Evolutionary conservation across 2,888 invertebrate species (phyloP).

Genomic region (Rotaria magnacalcarata): DNA sequence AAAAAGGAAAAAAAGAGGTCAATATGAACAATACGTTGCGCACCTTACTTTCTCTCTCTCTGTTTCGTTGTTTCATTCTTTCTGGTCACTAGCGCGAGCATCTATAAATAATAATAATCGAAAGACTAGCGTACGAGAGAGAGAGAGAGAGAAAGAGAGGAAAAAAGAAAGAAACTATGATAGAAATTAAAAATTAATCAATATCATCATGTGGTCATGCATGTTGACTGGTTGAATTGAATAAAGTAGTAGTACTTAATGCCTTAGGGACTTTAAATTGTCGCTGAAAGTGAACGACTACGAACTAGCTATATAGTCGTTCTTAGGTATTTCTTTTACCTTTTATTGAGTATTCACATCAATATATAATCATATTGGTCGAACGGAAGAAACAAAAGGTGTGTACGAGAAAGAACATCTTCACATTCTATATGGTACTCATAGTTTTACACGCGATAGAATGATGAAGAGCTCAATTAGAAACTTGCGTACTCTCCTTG

Average conservation of each 20-base stretch:
- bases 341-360: conserved; percentile 21
- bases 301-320: background rate
- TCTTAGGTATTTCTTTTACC: background rate
- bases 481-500: background rate
- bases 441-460: background rate
- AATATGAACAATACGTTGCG: background rate
- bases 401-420: background rate
- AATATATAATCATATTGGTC: background rate
- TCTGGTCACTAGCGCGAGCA: background rate
- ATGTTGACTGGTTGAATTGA: background rate
- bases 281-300: background rate
- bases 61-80: background rate
- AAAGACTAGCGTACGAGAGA: background rate
- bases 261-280: background rate
- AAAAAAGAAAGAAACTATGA: background rate
- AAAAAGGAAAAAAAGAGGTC: background rate
- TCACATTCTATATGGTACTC: background rate
- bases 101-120: conserved; percentile 13
- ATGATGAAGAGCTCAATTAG: background rate
- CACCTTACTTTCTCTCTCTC: background rate
- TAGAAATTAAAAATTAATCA: conserved; percentile 10
- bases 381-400: background rate
- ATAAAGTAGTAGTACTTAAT: background rate
- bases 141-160: background rate
- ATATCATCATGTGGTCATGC: background rate